These are phyloP conservation scores for Zaprionus capensis DNA, from an alignment of 1,140 invertebrate species.

Conservation along the genomic window DNA sequence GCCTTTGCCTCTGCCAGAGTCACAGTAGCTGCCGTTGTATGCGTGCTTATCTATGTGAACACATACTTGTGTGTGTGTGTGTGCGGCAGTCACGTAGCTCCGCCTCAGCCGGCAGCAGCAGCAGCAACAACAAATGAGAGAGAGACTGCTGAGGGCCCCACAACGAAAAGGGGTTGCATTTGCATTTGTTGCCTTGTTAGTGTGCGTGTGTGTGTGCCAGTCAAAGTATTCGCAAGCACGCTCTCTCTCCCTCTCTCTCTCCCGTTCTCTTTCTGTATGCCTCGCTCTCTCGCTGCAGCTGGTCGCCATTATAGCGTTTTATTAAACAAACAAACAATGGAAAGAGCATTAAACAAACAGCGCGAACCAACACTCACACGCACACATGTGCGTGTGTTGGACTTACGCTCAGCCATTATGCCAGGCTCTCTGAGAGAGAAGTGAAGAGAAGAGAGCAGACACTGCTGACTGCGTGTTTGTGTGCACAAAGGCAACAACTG, in stretches of 20 bases:
- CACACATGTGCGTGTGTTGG: neutral
- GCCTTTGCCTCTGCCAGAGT: neutral
- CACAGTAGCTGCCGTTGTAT: slow-evolving; percentile 37
- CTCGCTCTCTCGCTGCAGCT: slow-evolving; percentile 21
- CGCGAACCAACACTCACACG: slow-evolving; percentile 24
- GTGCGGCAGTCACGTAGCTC: slow-evolving; percentile 30
- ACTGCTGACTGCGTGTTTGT: neutral
- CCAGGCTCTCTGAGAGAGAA: slow-evolving; percentile 30
- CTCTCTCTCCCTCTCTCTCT: neutral
- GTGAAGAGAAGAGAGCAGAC: slow-evolving; percentile 14
- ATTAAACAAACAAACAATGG: slow-evolving; percentile 50
- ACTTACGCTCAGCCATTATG: slow-evolving; percentile 53
- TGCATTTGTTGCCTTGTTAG: slow-evolving; percentile 12
- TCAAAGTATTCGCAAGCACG: slow-evolving; percentile 24
- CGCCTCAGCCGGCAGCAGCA: slow-evolving; percentile 31
- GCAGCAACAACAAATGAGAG: slow-evolving; percentile 36
- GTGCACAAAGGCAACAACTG: slow-evolving; percentile 21
- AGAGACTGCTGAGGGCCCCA: slow-evolving; percentile 1
- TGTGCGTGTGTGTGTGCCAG: slow-evolving; percentile 9
- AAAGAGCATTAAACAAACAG: slow-evolving; percentile 56
- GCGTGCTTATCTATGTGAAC: slow-evolving; percentile 78
- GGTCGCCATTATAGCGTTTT: slow-evolving; percentile 47
- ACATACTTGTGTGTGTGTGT: slow-evolving; percentile 19
- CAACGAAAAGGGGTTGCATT: slow-evolving; percentile 34
- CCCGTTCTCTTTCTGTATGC: neutral